Conservation (phyloP, 2,888 invertebrate genomes). For the Torymus auratus region DNA sequence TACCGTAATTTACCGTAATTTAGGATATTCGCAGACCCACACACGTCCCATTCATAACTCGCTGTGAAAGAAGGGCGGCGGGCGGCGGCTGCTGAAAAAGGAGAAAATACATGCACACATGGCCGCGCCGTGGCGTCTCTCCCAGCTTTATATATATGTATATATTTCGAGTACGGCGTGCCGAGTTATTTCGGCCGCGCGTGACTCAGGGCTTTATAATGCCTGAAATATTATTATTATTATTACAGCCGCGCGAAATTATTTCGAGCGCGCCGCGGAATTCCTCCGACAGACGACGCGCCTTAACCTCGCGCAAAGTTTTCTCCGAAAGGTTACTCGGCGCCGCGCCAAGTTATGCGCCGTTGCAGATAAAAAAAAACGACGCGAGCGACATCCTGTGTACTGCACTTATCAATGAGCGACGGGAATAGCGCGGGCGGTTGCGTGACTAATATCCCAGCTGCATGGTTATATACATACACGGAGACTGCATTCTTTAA, state of each 20-base stretch:
- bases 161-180: conserved; percentile 15
- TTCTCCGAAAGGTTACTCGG: conserved; percentile 37
- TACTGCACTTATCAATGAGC: conserved; percentile 57
- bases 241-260: conserved; percentile 47
- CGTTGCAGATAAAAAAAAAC: neutral
- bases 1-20: conserved; percentile 35
- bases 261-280: conserved; percentile 51
- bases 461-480: neutral
- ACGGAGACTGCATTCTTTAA: neutral
- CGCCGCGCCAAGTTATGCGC: conserved; percentile 44
- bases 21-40: neutral
- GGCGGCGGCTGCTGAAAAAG: neutral
- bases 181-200: neutral
- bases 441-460: conserved; percentile 41
- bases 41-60: conserved; percentile 13
- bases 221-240: conserved; percentile 42
- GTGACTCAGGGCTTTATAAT: conserved; percentile 10
- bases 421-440: conserved; percentile 25
- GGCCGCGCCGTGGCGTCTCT: no score
- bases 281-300: conserved; percentile 23
- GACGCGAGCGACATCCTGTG: neutral
- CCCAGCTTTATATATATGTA: neutral
- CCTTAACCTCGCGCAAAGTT: conserved; percentile 48
- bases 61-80: neutral
- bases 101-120: neutral